A percentile compares a stretch with the other conserved stretches of the same genome.
Evolutionary conservation across 35 echinoderm and acorn worm genomes (phyloP).

Genomic region (Apostichopus californicus): DNA sequence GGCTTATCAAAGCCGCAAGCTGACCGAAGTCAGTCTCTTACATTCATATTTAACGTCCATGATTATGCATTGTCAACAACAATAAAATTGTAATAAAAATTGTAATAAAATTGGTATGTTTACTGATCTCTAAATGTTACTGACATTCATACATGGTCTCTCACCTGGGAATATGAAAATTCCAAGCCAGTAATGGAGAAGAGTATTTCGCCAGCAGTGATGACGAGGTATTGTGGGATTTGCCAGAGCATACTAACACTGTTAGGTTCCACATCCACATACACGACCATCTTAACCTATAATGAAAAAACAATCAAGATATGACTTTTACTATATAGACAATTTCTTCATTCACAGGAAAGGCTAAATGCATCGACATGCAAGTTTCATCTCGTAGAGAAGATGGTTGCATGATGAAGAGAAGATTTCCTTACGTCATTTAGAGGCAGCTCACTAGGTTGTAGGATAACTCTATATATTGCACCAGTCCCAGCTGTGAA

Average conservation of each 20-base stretch:
- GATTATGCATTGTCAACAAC: too few species aligned
- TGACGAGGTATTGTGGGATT: constrained; percentile 88
- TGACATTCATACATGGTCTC: background rate
- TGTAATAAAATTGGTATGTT: too few species aligned
- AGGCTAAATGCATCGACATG: too few species aligned
- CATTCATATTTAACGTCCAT: too few species aligned
- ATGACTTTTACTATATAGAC: background rate
- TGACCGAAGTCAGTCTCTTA: too few species aligned
- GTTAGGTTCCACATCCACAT: constrained; percentile 75
- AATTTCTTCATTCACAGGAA: background rate
- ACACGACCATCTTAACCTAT: constrained; percentile 55
- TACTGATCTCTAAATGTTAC: too few species aligned
- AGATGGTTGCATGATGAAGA: background rate
- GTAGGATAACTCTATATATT: constrained; percentile 51
- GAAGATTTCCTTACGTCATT: background rate
- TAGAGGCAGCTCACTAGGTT: background rate
- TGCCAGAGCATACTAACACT: constrained; percentile 81
- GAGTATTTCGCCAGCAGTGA: constrained; percentile 84
- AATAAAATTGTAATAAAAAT: too few species aligned
- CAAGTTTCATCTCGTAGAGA: too few species aligned
- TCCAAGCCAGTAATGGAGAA: constrained; percentile 96
- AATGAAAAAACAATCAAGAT: background rate
- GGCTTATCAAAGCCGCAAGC: too few species aligned
- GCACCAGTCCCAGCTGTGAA: constrained; percentile 45
- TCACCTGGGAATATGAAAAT: constrained; percentile 98